phyloP scores from a whole-genome alignment of 2,888 invertebrate genomes.

The Drosophila gaucha region DNA sequence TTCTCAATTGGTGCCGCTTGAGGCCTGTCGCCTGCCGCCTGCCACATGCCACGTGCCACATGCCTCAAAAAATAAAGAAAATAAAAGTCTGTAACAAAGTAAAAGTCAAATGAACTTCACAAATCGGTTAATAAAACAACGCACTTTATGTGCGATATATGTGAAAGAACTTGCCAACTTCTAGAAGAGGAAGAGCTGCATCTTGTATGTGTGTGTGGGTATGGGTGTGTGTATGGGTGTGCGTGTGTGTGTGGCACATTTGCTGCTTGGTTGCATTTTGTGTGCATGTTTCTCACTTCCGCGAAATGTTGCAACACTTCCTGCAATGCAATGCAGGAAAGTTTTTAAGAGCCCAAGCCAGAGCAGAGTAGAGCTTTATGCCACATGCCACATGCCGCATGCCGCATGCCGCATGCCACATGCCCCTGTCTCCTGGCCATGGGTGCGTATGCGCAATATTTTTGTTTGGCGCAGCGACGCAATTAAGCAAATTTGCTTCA shows the following conservation, averaged over 20 bases:
- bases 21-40: not conserved
- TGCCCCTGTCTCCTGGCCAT: slow-evolving; percentile 15
- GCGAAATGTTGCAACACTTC: slow-evolving; percentile 68
- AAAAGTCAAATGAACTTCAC: slow-evolving; percentile 57
- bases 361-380: slow-evolving; percentile 13
- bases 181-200: slow-evolving; percentile 24
- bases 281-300: slow-evolving; percentile 66
- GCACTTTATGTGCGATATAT: slow-evolving; percentile 41
- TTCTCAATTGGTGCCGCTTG: slow-evolving; percentile 19
- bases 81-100: slow-evolving; percentile 20
- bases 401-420: slow-evolving; percentile 10
- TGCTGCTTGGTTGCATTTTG: slow-evolving; percentile 62
- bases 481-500: slow-evolving; percentile 70
- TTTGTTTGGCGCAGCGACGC: slow-evolving; percentile 62
- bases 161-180: slow-evolving; percentile 23
- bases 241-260: slow-evolving; percentile 51
- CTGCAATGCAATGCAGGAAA: slow-evolving; percentile 60
- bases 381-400: slow-evolving; percentile 19
- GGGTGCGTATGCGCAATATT: slow-evolving; percentile 63
- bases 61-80: not conserved
- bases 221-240: slow-evolving; percentile 5
- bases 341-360: slow-evolving; percentile 32
- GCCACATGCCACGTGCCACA: not conserved
- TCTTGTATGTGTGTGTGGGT: not conserved
- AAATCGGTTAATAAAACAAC: slow-evolving; percentile 52